Base-by-base conservation (phyloP, 2,888 invertebrate species). In the Subacronicta megacephala region DNA sequence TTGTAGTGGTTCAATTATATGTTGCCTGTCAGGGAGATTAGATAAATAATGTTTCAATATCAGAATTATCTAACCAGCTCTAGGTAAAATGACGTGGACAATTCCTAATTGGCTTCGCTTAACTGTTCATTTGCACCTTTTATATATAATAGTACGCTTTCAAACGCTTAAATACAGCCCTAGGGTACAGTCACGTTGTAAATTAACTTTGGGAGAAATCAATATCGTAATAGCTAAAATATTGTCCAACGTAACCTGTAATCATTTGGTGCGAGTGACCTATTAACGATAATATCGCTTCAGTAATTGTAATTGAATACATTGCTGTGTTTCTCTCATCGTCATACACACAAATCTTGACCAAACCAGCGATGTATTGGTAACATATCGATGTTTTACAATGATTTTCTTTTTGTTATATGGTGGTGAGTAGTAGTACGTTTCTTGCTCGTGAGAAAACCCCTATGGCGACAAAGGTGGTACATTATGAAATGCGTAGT, bases 191-290 rank as follows among this genome's bases (percentile, higher is more conserved):
- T 78, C 77, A 76, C 74, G 80, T 63, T 72, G 79, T 82, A 82
- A 85, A 88, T 86, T 81, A 80, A 75, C 78, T 80, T 66, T 76
- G 46, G 56, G 77, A 86, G 87, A 88, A 89, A 89, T 89, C 89
- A 89, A 90, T 90, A 89, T 83, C 80, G 80, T 79, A 89, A 88
- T 83, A 80, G 80, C 77, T 86, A 84, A 87, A 86, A 87, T 88
- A 88, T 85, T 86, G 85, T 82, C 81, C 76, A 75, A 71, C 60
- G 59, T 52, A 84, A 81, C 85, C 84, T 78, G 76, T 84, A 86
- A 87, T 75, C 75, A 77, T 51, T 54, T 54, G 54, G 49, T 60
- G 66, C 65, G 63, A 76, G 73, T 80, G 80, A 82, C 79, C 82
- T 75, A 45, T 60, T 12, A 47, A 37, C 38, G 51, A 31, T 10